phyloP scores from a whole-genome alignment of 2,113 vertebrate genomes.

The Amphilophus citrinellus region DNA sequence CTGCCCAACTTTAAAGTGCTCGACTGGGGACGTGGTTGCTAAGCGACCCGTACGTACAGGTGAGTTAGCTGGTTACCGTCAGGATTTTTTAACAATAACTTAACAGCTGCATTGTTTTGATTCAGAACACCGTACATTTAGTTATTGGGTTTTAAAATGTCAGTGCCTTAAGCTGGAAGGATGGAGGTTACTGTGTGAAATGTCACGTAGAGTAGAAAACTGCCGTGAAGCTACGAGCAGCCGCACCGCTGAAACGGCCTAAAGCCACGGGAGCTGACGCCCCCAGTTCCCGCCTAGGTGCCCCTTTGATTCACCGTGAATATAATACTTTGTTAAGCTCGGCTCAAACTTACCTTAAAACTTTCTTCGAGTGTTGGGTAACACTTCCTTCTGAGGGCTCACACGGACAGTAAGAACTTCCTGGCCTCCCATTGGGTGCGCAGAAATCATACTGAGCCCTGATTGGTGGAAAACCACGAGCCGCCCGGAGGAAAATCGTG shows the following conservation, averaged over 20 bases:
- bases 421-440: slow-evolving; percentile 63
- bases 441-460: neutral
- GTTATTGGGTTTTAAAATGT: neutral
- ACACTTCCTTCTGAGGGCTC: slow-evolving; percentile 59
- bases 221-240: slow-evolving; percentile 32
- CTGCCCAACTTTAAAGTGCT: neutral
- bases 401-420: slow-evolving; percentile 42
- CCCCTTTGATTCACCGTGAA: neutral
- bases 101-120: neutral
- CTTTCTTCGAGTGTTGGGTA: slow-evolving; percentile 58
- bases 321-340: slow-evolving; percentile 4
- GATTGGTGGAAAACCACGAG: slow-evolving; percentile 54
- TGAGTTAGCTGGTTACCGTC: slow-evolving; percentile 7
- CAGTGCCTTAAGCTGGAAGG: neutral
- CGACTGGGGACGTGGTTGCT: slow-evolving; percentile 12
- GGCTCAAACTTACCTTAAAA: slow-evolving; percentile 72
- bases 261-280: neutral
- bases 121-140: neutral
- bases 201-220: slow-evolving; percentile 41
- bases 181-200: slow-evolving; percentile 9
- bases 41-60: neutral
- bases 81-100: neutral
- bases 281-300: accelerated
- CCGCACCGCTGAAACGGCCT: neutral
- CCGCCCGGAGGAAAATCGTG: slow-evolving; percentile 11